Base-by-base conservation (phyloP, 2,888 invertebrate species). In the Cheilosia vernalis region DNA sequence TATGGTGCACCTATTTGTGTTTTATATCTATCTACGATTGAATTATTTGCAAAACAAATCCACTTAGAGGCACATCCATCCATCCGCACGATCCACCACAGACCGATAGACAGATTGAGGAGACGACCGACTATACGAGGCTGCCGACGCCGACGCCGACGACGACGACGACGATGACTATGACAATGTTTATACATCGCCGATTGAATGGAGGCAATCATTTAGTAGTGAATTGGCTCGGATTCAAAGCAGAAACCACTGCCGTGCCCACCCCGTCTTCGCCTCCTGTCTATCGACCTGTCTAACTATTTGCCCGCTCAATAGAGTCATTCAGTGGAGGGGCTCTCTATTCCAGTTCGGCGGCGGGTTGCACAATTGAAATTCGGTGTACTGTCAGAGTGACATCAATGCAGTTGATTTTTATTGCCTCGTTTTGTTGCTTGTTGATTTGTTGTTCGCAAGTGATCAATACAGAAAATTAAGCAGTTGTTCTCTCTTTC, bases 161-260 rank as follows among this genome's bases (percentile, higher is more conserved):
- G 55, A 55, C n/a, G 19, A 42, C 24, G 55, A 55, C 53, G 42
- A 56, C 49, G 51, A 74, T 49, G 69, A 69, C 63, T 74, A 79
- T 84, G 84, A 80, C 84, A 80, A 80, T 74, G 84, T 84, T 74
- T 84, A 74, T 84, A 64, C 53, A 69, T 74, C 69, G 69, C 42
- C 80, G 74, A 80, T 80, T 74, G 80, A 84, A 80, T 70, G 80
- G 80, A 74, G 74, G 84, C 84, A 84, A 84, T 84, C 84, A 66
- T 84, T 74, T 84, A 69, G 74, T 84, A 70, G 74, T 74, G 80
- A 69, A 84, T 76, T 80, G 84, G 64, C 73, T 73, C 40, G 67
- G 79, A 73, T 74, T 79, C 33, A 61, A 6, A n/a, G 42, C 61
- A 30, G 9, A 30, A 30, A 30, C 30, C 30, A 10, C 10, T 37